Conservation (phyloP, 35 echinoderm and acorn worm genomes). For the Stichopus chloronotus region DNA sequence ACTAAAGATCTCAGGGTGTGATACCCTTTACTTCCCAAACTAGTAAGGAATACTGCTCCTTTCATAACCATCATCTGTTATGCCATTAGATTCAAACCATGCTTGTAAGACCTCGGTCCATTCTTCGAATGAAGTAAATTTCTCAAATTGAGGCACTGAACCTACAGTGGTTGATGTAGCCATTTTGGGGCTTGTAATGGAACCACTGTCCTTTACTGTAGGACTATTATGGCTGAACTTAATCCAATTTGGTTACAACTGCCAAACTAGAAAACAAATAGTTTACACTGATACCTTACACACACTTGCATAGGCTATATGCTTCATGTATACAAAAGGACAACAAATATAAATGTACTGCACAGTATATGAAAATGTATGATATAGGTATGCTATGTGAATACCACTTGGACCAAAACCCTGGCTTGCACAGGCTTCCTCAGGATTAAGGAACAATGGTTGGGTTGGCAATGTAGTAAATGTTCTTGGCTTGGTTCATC, state of each 20-base stretch:
- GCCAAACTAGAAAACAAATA: not conserved
- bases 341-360: not conserved
- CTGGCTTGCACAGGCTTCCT: constrained; percentile 17
- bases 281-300: constrained; percentile 1
- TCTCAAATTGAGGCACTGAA: not conserved
- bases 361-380: not conserved
- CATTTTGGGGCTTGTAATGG: no score
- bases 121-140: constrained; percentile 26
- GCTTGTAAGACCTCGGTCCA: constrained; percentile 27
- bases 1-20: constrained; percentile 21
- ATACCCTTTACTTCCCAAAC: constrained; percentile 46
- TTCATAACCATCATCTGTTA: constrained; percentile 47
- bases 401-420: not conserved
- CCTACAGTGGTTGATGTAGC: no score
- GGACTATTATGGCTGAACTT: not conserved
- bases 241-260: not conserved
- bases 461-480: not conserved
- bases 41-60: constrained; percentile 24
- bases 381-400: not conserved
- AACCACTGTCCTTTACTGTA: constrained; percentile 16
- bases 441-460: not conserved
- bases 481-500: not conserved
- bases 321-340: not conserved
- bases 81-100: constrained; percentile 11
- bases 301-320: constrained; percentile 27